These are phyloP conservation scores for Tokudaia muenninki DNA, from an alignment of 2,797 vertebrate species.

Conservation along the genomic window DNA sequence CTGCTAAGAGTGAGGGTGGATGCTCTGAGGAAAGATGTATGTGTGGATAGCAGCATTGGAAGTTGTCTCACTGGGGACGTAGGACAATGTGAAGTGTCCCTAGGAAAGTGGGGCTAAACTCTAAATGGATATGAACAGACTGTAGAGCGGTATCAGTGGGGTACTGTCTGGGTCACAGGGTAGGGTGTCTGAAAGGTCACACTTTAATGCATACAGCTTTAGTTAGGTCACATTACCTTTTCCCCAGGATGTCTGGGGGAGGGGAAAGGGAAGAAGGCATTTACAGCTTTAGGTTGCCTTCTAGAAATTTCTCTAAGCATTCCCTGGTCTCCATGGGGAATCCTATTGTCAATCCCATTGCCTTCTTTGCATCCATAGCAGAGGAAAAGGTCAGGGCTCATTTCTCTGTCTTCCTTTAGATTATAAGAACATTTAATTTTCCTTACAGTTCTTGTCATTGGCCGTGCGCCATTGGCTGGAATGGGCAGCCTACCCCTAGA, in stretches of 20 bases:
- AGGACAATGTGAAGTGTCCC: background rate
- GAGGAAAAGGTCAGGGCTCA: background rate
- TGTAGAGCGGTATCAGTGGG: background rate
- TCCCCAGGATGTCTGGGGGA: background rate
- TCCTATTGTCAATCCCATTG: background rate
- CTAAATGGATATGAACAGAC: background rate
- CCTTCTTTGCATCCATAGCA: background rate
- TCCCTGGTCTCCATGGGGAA: background rate
- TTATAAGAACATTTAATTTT: background rate
- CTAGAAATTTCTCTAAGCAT: constrained; percentile 24
- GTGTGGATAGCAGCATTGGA: background rate
- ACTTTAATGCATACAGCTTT: background rate
- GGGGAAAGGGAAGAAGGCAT: background rate
- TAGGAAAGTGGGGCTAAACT: background rate
- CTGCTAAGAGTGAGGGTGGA: background rate
- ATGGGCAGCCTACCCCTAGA: background rate
- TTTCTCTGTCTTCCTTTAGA: background rate
- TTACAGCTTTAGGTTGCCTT: background rate
- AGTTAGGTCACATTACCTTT: background rate
- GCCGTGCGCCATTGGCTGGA: background rate
- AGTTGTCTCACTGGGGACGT: background rate
- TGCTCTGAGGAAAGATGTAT: constrained; percentile 35
- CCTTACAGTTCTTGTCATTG: background rate
- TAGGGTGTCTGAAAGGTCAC: background rate
- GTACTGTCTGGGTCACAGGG: background rate